Base-by-base conservation (phyloP, 2,797 vertebrate genomes). In the Chelmon rostratus region DNA sequence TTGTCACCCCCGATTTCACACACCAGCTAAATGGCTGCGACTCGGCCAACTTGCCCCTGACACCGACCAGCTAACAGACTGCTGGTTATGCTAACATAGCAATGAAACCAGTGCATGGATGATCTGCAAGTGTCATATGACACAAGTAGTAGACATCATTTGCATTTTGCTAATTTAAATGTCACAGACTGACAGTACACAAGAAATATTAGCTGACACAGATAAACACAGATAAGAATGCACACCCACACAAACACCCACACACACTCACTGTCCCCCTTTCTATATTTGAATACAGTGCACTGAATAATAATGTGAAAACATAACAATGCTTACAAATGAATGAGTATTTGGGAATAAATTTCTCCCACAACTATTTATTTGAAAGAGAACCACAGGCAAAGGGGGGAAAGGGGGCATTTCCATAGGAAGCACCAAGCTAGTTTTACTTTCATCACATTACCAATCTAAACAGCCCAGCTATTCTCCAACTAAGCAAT, bases 1-100 rank as follows among this genome's bases (percentile, higher is more conserved):
- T 96, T 95, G 95, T 96, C 95, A 94, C 93, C 92, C 92, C 77
- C 73, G 86, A 96, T 96, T 96, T 97, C 95, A 95, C 96, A 97
- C 95, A 91, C 83, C 88, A 93, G 94, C 94, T 96, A 96, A 89
- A 84, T 82, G 74, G 70, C 56, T 84, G 70, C 78, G 21, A 57
- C 74, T 47, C 66, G 47, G 86, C 90, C 82, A 92, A 87, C 49
- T 84, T 80, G 76, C 73, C 68, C 71, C 67, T 40, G 71, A 88
- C 68, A 76, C 67, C 64, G 47, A 72, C 71, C 31, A 63, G 61
- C 77, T 69, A 83, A 73, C 68, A 78, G 65, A 57, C 79, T 63
- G 74, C 72, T 75, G 79, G 49, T 87, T 68, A 56, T 88, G 68
- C 67, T 82, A 67, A 67, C 76, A 59, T 18, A 64, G 57, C 33